phyloP scores from a whole-genome alignment of 2,113 vertebrate genomes.

The Thermophis baileyi region DNA sequence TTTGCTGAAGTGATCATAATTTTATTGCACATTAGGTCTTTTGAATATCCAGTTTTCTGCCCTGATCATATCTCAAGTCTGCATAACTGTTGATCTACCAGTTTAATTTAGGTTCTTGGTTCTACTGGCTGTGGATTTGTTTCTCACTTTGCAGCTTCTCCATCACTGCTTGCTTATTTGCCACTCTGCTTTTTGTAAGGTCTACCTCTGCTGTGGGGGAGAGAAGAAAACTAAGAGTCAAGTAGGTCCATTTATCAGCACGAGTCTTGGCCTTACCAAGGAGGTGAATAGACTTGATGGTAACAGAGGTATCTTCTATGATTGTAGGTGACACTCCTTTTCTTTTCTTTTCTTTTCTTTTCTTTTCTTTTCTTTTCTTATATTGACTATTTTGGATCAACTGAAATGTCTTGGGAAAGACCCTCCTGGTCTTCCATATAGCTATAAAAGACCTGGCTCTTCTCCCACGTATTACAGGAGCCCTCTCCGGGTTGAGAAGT shows the following conservation, averaged over 20 bases:
- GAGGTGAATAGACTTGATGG: neutral
- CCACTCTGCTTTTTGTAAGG: neutral
- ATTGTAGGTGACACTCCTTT: neutral
- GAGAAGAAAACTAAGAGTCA: neutral
- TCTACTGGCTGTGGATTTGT: neutral
- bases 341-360: neutral
- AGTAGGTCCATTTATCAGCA: neutral
- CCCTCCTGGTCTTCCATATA: neutral
- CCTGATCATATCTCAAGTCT: neutral
- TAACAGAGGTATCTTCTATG: neutral
- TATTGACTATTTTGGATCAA: neutral
- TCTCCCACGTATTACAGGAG: neutral
- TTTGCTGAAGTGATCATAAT: neutral
- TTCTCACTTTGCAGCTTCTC: neutral
- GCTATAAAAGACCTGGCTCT: neutral
- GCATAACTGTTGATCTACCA: neutral
- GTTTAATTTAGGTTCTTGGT: neutral
- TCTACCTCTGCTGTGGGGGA: neutral
- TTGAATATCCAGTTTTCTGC: neutral
- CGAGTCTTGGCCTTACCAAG: neutral
- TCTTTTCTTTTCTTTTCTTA: neutral
- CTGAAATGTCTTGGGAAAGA: neutral
- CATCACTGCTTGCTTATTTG: neutral
- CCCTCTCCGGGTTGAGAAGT: neutral
- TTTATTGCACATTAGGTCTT: neutral